phyloP scores from a whole-genome alignment of 1,140 invertebrate genomes.

The Gryllus bimaculatus region DNA sequence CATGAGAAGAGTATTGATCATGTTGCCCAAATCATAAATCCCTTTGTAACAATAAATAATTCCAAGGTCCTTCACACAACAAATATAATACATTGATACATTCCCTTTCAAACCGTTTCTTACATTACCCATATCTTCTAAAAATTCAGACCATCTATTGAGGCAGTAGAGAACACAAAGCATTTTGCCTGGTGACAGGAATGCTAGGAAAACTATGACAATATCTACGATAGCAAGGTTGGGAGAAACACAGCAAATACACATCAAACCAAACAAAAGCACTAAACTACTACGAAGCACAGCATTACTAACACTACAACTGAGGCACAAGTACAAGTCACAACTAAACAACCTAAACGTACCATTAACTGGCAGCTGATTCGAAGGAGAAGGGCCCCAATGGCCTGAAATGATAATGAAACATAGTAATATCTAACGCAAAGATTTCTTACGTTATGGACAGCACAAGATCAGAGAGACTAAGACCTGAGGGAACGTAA shows the following conservation, averaged over 20 bases:
- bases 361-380: slow-evolving; percentile 32
- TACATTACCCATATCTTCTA: no score
- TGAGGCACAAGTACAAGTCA: background rate
- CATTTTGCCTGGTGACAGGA: background rate
- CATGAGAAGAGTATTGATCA: no score
- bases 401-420: slow-evolving; percentile 28
- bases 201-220: background rate
- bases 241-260: background rate
- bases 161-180: background rate
- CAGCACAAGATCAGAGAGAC: no score
- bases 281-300: background rate
- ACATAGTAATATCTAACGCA: slow-evolving; percentile 7
- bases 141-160: no score
- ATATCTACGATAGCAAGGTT: background rate
- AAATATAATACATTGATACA: no score
- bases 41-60: no score
- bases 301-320: slow-evolving; percentile 14
- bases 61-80: no score
- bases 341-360: slow-evolving; percentile 19
- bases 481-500: no score
- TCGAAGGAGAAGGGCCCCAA: slow-evolving; percentile 29
- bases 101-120: no score
- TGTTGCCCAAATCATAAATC: no score
- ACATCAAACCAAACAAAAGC: slow-evolving; percentile 7
- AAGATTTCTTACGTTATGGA: no score